Percentiles rank a stretch among this genome's conserved stretches.
phyloP scores from a whole-genome alignment of 2,888 invertebrate genomes.

The Panzeria rudis region DNA sequence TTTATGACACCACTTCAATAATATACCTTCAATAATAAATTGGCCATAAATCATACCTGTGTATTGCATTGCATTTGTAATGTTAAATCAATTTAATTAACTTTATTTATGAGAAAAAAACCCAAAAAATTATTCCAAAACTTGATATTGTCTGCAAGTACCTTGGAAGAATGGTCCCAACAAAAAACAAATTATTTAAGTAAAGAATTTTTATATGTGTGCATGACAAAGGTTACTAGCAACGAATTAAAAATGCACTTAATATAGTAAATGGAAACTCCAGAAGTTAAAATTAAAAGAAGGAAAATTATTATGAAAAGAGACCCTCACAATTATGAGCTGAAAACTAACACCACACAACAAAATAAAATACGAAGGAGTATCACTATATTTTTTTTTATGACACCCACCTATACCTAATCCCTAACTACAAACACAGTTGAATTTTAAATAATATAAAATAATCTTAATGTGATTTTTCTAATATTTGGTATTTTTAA shows the following conservation, averaged over 20 bases:
- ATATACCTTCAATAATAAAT: constrained; percentile 61
- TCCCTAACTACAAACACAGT: too few species aligned
- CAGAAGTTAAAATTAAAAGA: background rate
- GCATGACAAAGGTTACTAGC: background rate
- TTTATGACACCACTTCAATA: constrained; percentile 49
- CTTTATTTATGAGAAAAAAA: constrained; percentile 58
- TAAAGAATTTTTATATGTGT: background rate
- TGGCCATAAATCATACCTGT: constrained; percentile 62
- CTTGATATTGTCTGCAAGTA: constrained; percentile 6
- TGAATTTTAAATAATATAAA: too few species aligned
- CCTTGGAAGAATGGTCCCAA: constrained; percentile 20
- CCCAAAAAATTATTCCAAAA: constrained; percentile 51
- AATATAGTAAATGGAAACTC: background rate
- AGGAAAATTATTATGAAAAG: background rate
- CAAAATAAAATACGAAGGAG: too few species aligned
- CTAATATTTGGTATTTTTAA: too few species aligned
- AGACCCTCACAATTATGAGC: too few species aligned
- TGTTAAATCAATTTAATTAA: constrained; percentile 65
- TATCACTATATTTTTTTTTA: too few species aligned
- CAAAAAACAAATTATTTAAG: background rate
- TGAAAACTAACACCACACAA: too few species aligned
- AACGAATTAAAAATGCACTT: background rate
- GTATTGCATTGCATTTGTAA: constrained; percentile 52
- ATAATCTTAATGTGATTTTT: too few species aligned
- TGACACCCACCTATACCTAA: too few species aligned